These are phyloP conservation scores for Watsonalla cultraria DNA, from an alignment of 2,888 invertebrate species.

Conservation along the genomic window DNA sequence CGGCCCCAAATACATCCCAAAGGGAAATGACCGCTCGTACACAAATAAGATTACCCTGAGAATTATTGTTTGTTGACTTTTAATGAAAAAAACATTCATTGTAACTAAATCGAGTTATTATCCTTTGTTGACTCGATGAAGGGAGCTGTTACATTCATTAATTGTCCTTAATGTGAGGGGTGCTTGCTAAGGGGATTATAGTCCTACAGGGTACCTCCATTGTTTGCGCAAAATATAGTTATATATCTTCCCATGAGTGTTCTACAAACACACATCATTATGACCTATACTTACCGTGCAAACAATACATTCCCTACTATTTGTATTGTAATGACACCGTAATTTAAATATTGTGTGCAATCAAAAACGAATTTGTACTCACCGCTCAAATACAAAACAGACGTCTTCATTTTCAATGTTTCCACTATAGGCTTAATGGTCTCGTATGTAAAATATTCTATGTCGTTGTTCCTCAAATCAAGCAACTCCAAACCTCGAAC, in stretches of 20 bases:
- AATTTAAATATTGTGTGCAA: background rate
- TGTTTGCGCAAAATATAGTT: conserved; percentile 66
- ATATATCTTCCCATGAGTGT: conserved; percentile 60
- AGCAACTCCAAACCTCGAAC: conserved; percentile 86
- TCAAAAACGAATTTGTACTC: conserved; percentile 25
- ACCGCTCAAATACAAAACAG: conserved; percentile 70
- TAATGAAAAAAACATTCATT: conserved; percentile 52
- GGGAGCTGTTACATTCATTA: conserved; percentile 70
- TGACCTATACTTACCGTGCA: background rate
- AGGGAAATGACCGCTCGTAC: background rate
- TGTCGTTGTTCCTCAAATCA: conserved; percentile 87
- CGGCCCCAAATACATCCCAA: background rate
- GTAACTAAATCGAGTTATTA: conserved; percentile 62
- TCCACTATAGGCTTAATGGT: conserved; percentile 86
- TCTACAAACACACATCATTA: conserved; percentile 21
- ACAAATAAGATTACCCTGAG: conserved; percentile 1
- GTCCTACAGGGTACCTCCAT: conserved; percentile 45
- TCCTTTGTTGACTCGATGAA: conserved; percentile 63
- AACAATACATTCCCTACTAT: background rate
- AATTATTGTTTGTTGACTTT: conserved; percentile 48
- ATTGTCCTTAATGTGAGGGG: conserved; percentile 67
- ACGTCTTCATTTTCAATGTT: conserved; percentile 81
- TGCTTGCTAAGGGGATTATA: conserved; percentile 18
- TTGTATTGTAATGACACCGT: conserved; percentile 11
- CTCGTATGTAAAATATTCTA: conserved; percentile 86